Base-by-base conservation (phyloP, 2,113 vertebrate genomes). In the Lethenteron reissneri region DNA sequence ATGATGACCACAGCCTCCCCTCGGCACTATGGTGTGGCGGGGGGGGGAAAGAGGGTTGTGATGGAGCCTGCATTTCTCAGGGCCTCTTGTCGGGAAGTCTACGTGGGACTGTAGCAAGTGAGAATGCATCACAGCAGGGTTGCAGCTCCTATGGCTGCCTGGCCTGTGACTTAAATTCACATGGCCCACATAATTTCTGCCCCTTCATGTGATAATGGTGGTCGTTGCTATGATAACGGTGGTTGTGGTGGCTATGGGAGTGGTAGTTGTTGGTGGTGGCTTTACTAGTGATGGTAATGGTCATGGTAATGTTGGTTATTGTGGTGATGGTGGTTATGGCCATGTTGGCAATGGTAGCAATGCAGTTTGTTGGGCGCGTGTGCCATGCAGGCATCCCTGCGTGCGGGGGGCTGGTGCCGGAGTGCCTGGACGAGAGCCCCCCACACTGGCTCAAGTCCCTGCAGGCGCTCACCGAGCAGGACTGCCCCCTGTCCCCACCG, bases 381-480 rank as follows among this genome's bases (percentile, higher is more conserved):
- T 17, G n/a, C 8, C n/a, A 68, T 17, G n/a, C 64, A 17, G 64
- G 64, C 8, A 68, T 68, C n/a, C 9, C 64, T 68, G n/a, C 64
- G n/a, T 68, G n/a, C 11, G n/a, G 25, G 64, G 64, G 25, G 25
- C 25, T 68, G n/a, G n/a, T 17, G 64, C 64, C n/a, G n/a, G 25
- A 68, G n/a, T 68, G 64, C 83, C 92, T 91, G 81, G 94, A 97
- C 57, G 94, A 99, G 84, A 97, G 92, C 86, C 94, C 92, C 70
- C 94, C 94, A 76, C 94, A 99, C 82, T 99, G 94, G 94, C 89
- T 99, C 79, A 99, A 96, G 81, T 99, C 94, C 79, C 85, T 99
- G 76, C 94, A 99, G 83, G 83, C 94, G 58, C 91, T 99, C 79
- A 99, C 94, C 85, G 94, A 99, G 80, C 85, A 95, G 86, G 94